A percentile compares a stretch with the other conserved stretches of the same genome.
phyloP scores from a whole-genome alignment of 2,888 invertebrate species.

The Escarpia spicata region DNA sequence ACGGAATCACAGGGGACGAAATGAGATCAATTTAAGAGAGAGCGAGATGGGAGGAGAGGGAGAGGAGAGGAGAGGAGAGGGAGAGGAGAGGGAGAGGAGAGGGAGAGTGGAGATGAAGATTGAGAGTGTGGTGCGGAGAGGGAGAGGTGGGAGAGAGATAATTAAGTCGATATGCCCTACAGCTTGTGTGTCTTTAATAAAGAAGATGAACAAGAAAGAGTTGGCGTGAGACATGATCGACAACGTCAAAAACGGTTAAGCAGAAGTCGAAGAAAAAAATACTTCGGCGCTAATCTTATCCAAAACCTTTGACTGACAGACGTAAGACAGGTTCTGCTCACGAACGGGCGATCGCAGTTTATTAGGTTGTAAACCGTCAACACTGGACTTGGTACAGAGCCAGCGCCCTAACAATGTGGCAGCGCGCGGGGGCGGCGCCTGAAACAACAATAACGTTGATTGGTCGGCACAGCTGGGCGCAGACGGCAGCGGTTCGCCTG shows the following conservation, averaged over 20 bases:
- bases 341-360: background rate
- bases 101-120: no score
- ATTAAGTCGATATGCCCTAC: background rate
- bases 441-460: background rate
- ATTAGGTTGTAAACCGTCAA: conserved; percentile 7
- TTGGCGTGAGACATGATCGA: background rate
- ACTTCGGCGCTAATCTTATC: background rate
- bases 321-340: background rate
- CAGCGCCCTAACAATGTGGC: background rate
- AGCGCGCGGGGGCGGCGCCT: background rate
- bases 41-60: no score
- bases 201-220: background rate
- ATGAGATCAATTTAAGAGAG: no score
- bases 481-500: background rate
- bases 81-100: no score
- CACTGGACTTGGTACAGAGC: background rate
- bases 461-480: background rate
- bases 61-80: no score
- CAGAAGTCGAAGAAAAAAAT: background rate
- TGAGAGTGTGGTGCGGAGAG: background rate
- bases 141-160: no score
- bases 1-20: no score
- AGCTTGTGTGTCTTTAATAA: background rate
- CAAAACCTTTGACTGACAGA: background rate
- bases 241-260: background rate